phyloP scores from a whole-genome alignment of 2,797 vertebrate species.

The Micropoecilia bifurca region DNA sequence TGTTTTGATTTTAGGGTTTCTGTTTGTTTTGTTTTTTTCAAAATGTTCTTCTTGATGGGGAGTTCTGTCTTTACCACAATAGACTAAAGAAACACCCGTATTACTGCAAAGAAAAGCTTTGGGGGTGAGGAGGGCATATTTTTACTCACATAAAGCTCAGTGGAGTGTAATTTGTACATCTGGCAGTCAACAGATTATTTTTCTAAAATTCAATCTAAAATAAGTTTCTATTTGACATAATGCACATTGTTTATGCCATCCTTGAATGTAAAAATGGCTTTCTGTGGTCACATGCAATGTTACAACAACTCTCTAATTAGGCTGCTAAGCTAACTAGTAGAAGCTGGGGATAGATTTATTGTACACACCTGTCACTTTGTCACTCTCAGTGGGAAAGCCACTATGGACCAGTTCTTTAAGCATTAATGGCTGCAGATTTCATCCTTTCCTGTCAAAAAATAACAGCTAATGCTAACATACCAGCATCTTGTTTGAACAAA shows the following conservation, averaged over 20 bases:
- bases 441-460: neutral
- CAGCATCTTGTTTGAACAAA: neutral
- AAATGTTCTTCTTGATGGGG: too few relatives aligned
- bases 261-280: neutral
- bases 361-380: constrained; percentile 7
- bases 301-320: neutral
- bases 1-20: neutral
- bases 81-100: neutral
- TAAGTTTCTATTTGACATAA: neutral
- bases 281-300: neutral
- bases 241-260: neutral
- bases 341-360: constrained; percentile 11
- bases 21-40: neutral
- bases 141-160: neutral
- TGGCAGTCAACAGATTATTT: neutral
- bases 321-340: constrained; percentile 2
- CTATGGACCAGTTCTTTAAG: constrained; percentile 21
- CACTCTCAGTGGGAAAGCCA: constrained; percentile 10
- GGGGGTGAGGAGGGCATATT: neutral
- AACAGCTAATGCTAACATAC: neutral
- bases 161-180: neutral
- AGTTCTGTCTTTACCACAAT: neutral
- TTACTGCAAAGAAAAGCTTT: neutral
- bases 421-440: neutral
- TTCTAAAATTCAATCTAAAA: neutral